These are phyloP conservation scores for Acleris holmiana DNA, from an alignment of 2,888 invertebrate genomes.

Conservation along the genomic window DNA sequence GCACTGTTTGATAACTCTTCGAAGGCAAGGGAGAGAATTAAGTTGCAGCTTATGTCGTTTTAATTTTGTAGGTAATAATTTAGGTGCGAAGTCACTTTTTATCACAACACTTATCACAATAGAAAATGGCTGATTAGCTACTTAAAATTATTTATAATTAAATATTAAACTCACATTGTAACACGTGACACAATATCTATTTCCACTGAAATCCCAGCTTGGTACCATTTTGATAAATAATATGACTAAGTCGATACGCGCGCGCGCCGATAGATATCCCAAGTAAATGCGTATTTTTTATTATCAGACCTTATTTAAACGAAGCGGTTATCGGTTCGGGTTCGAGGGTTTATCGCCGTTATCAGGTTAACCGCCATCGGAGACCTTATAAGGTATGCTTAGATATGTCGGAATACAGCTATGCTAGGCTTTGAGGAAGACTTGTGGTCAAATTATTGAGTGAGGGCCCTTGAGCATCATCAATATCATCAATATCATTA, in stretches of 20 bases:
- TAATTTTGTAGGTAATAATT: too few species aligned
- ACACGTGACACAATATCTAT: slow-evolving; percentile 17
- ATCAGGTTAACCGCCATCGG: slow-evolving; percentile 33
- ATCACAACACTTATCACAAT: too few species aligned
- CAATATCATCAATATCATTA: too few species aligned
- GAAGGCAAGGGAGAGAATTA: too few species aligned
- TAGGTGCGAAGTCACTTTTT: too few species aligned
- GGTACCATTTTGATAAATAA: slow-evolving; percentile 17
- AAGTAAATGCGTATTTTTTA: slow-evolving; percentile 25
- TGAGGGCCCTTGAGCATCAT: too few species aligned
- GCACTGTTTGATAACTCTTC: too few species aligned
- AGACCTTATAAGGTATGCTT: slow-evolving; percentile 34
- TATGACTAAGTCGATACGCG: slow-evolving; percentile 5
- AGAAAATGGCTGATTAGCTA: too few species aligned
- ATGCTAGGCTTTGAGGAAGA: not conserved
- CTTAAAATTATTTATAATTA: not conserved
- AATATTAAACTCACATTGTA: slow-evolving; percentile 17
- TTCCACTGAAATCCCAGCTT: slow-evolving; percentile 29
- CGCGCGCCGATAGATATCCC: not conserved
- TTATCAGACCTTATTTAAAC: slow-evolving; percentile 25
- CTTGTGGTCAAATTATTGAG: too few species aligned
- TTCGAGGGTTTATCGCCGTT: slow-evolving; percentile 51
- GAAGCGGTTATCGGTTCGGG: slow-evolving; percentile 45
- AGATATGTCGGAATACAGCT: not conserved
- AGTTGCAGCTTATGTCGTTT: too few species aligned